Evolutionary conservation across 1,140 invertebrate genomes (phyloP), one percentile per base, ranked within the genome.

Genomic region (Cyphomyrmex costatus): DNA sequence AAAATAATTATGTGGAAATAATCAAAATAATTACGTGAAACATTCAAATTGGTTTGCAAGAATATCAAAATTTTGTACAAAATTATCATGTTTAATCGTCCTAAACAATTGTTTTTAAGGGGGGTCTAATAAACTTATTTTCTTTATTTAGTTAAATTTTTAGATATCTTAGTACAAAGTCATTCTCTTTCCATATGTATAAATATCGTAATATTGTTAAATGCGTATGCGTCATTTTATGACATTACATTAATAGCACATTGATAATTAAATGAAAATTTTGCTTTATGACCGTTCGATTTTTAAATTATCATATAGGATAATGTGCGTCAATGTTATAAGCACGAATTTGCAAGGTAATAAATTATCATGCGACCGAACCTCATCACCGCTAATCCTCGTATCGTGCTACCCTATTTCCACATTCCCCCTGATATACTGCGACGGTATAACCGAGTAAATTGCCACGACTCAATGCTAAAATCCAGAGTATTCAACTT

Each of bases 231-330:
- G n/a, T 63, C n/a, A 53, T n/a, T n/a, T n/a, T n/a, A n/a, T n/a
- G n/a, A n/a, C n/a, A n/a, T n/a, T n/a, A n/a, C n/a, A n/a, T 80
- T 68, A 30, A 4, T 21, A 16, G 16, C 2, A 30, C 49, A 16
- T 36, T 33, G 53, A 74, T 74, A 73, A 73, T 83, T 73, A 19
- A 83, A 61, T 73, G 36, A 60, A 83, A 74, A 83, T 60, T 33
- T 60, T 4, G 19, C 51, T 33, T 24, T n/a, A 27, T 46, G n/a
- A 36, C 36, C 21, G 2, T 8, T 71, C 19, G 3, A 12, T 14
- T 73, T 73, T 60, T 49, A 60, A 70, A 58, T 24, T n/a, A 33
- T 56, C 33, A 60, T 46, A 19, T 2, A 1, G 14, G n/a, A 60
- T 61, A n/a, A 8, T 19, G 7, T 30, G 24, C 12, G 71, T 42